Evolutionary conservation across 2,888 invertebrate species (phyloP), one percentile per base, ranked within the genome.

Genomic region (Tetragonula carbonaria): DNA sequence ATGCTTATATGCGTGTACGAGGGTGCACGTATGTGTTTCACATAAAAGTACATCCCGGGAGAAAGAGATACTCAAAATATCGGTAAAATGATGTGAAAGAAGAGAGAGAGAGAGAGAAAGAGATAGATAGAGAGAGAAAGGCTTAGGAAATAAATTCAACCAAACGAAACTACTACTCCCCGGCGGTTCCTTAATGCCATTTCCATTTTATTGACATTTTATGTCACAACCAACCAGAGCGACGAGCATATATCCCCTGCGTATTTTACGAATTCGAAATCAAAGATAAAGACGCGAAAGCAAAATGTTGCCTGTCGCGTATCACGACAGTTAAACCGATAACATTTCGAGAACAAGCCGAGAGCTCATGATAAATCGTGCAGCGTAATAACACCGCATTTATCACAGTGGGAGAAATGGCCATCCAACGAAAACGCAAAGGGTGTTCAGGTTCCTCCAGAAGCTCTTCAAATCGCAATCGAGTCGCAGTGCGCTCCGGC

Each of bases 401-500:
- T 62, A 21, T 62, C n/a, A 18, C 8, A 8, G n/a, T n/a, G 45
- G 3, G 21, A 45, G 53, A 51, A 28, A 23, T 21, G 50, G 53
- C 33, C 53, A 14, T 51, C 66, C 18, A 68, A 71, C 82, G 38
- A 75, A 82, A 75, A 84, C 67, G 75, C 51, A 16, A 16, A 28
- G 8, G 11, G 45, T 57, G 71, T 72, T 72, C 33, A 28, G 51
- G 71, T 78, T 74, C 51, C 2, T 28, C 66, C 14, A 33, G 45
- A 33, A 78, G 50, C 59, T 74, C 66, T 71, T 78, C 83, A 74
- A 84, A 85, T 85, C 70, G 74, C 62, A 72, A 84, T 74, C 74
- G 28, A 55, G 84, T 55, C 66, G 18, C 63, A 68, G 55, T 53
- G 68, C 75, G 45, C 45, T 45, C 51, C 50, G 57, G 21, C 51